Evolutionary conservation across 2,113 vertebrate genomes (phyloP), one percentile per base, ranked within the genome.

Genomic region (Aepyceros melampus): DNA sequence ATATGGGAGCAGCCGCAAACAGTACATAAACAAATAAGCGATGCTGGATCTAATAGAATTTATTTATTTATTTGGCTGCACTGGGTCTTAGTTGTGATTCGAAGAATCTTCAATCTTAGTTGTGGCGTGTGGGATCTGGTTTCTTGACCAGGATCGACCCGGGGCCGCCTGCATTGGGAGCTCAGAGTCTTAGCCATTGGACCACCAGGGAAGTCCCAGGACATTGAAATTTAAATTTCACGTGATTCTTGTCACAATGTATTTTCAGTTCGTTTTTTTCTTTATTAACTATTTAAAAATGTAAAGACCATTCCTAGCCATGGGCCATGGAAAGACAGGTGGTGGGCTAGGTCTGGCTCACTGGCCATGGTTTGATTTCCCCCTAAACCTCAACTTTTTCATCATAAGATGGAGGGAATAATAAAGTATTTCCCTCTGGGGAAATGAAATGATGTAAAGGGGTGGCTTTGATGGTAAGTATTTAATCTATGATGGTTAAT

Each of bases 21-120:
- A n/a, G 16, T 11, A 2, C 19, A 2, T 11, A 21, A 5, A 45
- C n/a, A 45, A 15, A 60, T 12, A 36, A 23, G 12, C 0, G 4
- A 1, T 56, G 21, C 43, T 33, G 21, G 3, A 4, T 25, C 43
- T 40, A 31, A 36, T 25, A 51, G 16, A 23, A 23, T 31, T 36
- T 14, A 14, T 53, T 45, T 60, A 8, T 12, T 76, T 40, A 7
- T 76, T 76, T 76, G 36, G 36, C 36, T 27, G 36, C 36, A 25
- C 71, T 2, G 21, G 36, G 71, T 76, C 71, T 43, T 43, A 25
- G 36, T 76, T 1, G 11, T 1, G 23, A 27, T 23, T 43, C 6
- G 1, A 14, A 43, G 6, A 43, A 25, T 43, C 23, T 27, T 76
- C 23, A 25, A 0, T 27, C 23, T 25, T 40, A 43, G 36, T 25